Base-by-base conservation (phyloP, 2,797 vertebrate species). In the Furcifer pardalis region DNA sequence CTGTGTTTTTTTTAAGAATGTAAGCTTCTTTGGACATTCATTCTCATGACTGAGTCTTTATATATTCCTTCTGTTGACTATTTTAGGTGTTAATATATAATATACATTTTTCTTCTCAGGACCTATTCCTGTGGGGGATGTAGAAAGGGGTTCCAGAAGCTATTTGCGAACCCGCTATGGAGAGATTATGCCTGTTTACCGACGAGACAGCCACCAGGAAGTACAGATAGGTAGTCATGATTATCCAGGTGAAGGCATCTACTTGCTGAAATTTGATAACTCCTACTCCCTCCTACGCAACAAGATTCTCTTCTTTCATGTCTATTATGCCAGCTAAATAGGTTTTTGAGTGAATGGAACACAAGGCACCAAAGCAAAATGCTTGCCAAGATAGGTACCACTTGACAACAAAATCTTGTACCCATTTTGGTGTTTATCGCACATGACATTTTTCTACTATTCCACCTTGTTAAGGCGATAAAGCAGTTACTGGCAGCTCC, bases 251-350 rank as follows among this genome's bases (percentile, higher is more conserved):
- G 98, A 99, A 88, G 99, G 99, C 93, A 97, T 99, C 52, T 99
- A 99, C 94, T 96, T 98, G 91, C 95, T 99, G 73, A 99, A 99
- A 93, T 99, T 99, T 10, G 99, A 99, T 94, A 99, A 99, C 95
- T 99, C 99, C 0, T 99, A 99, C 95, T 99, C 98, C 5, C 96
- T 99, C 46, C 98, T 99, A 93, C 96, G 99, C 94, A 99, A 99
- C 91, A 99, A 99, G 97, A 99, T 97, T 86, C 97, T 99, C 44
- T 99, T 98, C 95, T 99, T 99, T 94, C 98, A 98, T 42, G 93
- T 99, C 88, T 99, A 98, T 94, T 99, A 99, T 91, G 98, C 97
- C 87, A 97, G 97, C 96, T 99, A 96, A 78, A 84, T 69, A 30
- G 74, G 76, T 78, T 84, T 74, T 90, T 88, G 86, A 90, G 44